Evolutionary conservation across 2,888 invertebrate genomes (phyloP), one percentile per base, ranked within the genome.

Genomic region (Orthosia gothica): DNA sequence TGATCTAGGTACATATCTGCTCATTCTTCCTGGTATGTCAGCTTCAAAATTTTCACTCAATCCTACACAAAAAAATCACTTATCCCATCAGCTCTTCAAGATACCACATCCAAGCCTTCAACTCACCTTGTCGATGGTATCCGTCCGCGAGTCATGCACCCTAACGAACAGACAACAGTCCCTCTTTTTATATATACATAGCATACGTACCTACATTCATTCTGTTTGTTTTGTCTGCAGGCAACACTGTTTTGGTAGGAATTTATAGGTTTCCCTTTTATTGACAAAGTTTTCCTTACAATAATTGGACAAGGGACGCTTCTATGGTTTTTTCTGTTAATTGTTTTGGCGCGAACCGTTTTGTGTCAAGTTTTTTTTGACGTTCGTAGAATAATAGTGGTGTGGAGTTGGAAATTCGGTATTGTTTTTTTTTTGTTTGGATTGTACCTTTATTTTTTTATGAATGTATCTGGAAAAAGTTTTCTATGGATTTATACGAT

Each of bases 131-230:
- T 78, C 82, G 87, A 91, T 90, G 90, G 92, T 91, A 93, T 93
- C 93, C 92, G 92, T 92, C 92, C 94, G 95, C 95, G 94, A 96
- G 96, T 96, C 96, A 96, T 95, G 94, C 94, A 91, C 93, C 94
- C 95, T 96, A 96, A 96, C 95, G 95, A 95, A 95, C 93, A 83
- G 86, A 87, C 85, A 85, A 82, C 86, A 82, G 84, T 84, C 84
- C 87, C 89, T 88, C 90, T 91, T 91, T 90, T 81, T 81, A 81
- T 92, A 81, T 92, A 89, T 88, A 90, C 88, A 87, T 76, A 81
- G 57, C 62, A 20, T 85, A 88, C 86, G 84, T 90, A 91, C 79
- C 88, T 90, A 89, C 84, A 87, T 89, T 89, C 85, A 87, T 91
- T 91, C 92, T 94, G 93, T 95, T 95, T 95, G 93, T 94, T 94